phyloP scores from a whole-genome alignment of 2,797 vertebrate genomes.

The Channallabes apus region DNA sequence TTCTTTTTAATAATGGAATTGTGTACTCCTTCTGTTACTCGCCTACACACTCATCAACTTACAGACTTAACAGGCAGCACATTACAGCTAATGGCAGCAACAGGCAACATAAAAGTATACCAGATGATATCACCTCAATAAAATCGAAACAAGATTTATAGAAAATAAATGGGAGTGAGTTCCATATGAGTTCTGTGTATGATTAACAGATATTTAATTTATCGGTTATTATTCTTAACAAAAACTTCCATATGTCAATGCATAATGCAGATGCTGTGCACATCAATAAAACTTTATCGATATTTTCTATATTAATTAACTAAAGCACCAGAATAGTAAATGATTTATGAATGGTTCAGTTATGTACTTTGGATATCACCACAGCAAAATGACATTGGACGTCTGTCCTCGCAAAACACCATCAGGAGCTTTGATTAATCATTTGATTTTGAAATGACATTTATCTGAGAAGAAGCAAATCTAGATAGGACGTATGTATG shows the following conservation, averaged over 20 bases:
- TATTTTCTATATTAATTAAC: slow-evolving; percentile 19
- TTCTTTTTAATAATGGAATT: slow-evolving; percentile 9
- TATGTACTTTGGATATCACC: neutral
- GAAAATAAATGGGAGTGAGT: neutral
- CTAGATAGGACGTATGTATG: neutral
- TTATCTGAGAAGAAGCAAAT: neutral
- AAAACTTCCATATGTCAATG: neutral
- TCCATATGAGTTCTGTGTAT: neutral
- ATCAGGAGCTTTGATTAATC: slow-evolving; percentile 17
- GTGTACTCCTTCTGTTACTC: neutral
- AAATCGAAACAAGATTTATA: slow-evolving; percentile 31
- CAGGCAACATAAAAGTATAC: slow-evolving; percentile 5
- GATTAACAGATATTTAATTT: slow-evolving; percentile 22
- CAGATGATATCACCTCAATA: slow-evolving; percentile 44
- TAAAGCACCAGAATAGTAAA: slow-evolving; percentile 5
- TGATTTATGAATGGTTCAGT: slow-evolving; percentile 15
- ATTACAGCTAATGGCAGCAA: slow-evolving; percentile 37
- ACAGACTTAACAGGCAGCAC: slow-evolving; percentile 20
- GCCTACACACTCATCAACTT: slow-evolving; percentile 9
- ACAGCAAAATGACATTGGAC: neutral
- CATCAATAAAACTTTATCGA: slow-evolving; percentile 28
- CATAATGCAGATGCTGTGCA: neutral
- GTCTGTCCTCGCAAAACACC: slow-evolving; percentile 3
- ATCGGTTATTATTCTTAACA: slow-evolving; percentile 1
- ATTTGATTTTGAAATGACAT: neutral